Evolutionary conservation across 2,797 vertebrate species (phyloP).

Genomic region (Lagorchestes hirsutus): DNA sequence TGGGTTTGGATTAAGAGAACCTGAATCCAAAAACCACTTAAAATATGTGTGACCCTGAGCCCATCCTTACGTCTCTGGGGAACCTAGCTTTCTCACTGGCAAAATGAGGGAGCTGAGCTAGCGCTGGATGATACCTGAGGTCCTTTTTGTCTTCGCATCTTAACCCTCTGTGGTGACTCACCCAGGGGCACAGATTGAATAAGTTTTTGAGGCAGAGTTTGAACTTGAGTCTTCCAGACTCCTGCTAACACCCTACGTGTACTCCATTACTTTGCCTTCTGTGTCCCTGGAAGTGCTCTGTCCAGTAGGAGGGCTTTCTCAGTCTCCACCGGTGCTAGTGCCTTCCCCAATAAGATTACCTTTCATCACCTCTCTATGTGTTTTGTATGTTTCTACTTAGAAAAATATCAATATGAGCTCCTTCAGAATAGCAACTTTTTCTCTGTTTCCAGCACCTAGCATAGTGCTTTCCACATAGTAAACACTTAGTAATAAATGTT

Average conservation of each 20-base stretch:
- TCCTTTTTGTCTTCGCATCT: not conserved
- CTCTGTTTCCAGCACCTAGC: not conserved
- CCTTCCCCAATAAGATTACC: not conserved
- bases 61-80: not conserved
- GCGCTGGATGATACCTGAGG: not conserved
- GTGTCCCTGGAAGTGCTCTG: not conserved
- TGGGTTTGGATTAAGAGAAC: not conserved
- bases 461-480: not conserved
- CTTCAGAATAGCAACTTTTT: not conserved
- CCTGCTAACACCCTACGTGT: not conserved
- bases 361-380: not conserved
- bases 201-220: not conserved
- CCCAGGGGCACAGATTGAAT: not conserved
- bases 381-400: not conserved
- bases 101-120: not conserved
- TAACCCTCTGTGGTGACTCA: not conserved
- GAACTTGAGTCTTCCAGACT: not conserved
- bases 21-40: not conserved
- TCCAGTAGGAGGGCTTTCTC: not conserved
- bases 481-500: not conserved
- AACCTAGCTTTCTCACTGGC: not conserved
- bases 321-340: not conserved
- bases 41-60: not conserved
- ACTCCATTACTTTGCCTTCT: not conserved
- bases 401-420: not conserved